These are phyloP conservation scores for Catocala nupta DNA, from an alignment of 2,888 invertebrate species.

Conservation along the genomic window DNA sequence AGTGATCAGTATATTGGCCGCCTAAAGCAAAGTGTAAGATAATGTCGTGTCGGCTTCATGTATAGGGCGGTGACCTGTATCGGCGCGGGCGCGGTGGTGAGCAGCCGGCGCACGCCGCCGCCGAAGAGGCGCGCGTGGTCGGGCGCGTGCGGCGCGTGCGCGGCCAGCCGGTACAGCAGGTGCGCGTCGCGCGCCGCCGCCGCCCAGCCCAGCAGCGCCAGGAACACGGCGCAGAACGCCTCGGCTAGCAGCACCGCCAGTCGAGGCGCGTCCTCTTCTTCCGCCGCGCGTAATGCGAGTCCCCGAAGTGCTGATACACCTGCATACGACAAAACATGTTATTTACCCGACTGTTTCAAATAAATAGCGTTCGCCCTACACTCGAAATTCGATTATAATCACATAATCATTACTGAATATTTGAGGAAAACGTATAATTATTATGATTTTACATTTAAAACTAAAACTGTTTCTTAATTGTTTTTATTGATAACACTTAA, in stretches of 20 bases:
- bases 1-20: too few relatives aligned
- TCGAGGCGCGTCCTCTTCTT: slow-evolving; percentile 97
- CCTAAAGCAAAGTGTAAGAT: too few relatives aligned
- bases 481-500: too few relatives aligned
- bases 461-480: too few relatives aligned
- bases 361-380: too few relatives aligned
- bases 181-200: slow-evolving; percentile 97
- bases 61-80: slow-evolving; percentile 65
- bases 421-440: too few relatives aligned
- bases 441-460: too few relatives aligned
- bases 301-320: slow-evolving; percentile 97
- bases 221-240: slow-evolving; percentile 96
- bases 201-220: slow-evolving; percentile 97
- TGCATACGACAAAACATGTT: slow-evolving; percentile 34
- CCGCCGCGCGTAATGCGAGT: slow-evolving; percentile 96
- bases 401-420: too few relatives aligned
- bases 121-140: slow-evolving; percentile 96
- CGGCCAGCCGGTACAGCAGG: slow-evolving; percentile 94
- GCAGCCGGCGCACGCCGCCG: slow-evolving; percentile 94
- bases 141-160: slow-evolving; percentile 92
- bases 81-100: slow-evolving; percentile 91
- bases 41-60: too few relatives aligned
- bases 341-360: too few relatives aligned
- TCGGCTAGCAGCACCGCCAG: slow-evolving; percentile 97
- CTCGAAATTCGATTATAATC: not conserved